Evolutionary conservation across 2,888 invertebrate species (phyloP), one percentile per base, ranked within the genome.

Genomic region (Epistrophe grossulariae): DNA sequence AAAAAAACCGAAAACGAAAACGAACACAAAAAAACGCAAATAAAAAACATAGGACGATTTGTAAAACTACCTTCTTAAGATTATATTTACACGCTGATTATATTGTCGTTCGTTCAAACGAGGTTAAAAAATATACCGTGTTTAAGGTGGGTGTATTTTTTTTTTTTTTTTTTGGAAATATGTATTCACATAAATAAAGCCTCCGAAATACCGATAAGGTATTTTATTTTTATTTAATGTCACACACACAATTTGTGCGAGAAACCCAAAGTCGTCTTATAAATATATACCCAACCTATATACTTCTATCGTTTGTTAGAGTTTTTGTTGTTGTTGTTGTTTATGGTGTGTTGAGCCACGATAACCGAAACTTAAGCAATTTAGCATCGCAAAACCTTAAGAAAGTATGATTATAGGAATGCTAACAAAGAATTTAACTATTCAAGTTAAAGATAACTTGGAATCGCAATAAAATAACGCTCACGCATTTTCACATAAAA

Each of bases 221-320:
- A 55, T 70, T 70, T 68, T 55, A 55, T 70, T 70, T 68, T n/a
- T 70, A 55, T 55, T 70, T 70, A 17, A 55, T 55, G 70, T 38
- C 70, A 55, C 52, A 70, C 40, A 55, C 70, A 62, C 13, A 40
- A 40, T 70, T 24, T 55, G 8, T 40, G 19, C 68, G n/a, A n/a
- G n/a, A 55, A 50, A 19, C 59, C 55, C 31, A 38, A 15, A 24
- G 24, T 24, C 13, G 50, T 38, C 15, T 68, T 50, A 35, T 31
- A 13, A 50, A 35, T 35, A 24, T 24, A 24, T 24, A 24, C 24
- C 24, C 24, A 24, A n/a, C n/a, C 24, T 24, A 24, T 24, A 24
- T 24, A 17, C 4, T 43, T 10, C 24, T 15, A 38, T 40, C 15
- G 24, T 24, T 19, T n/a, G n/a, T 35, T 7, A 8, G 19, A 19